phyloP scores from a whole-genome alignment of 2,888 invertebrate species.

The Dione vanillae region DNA sequence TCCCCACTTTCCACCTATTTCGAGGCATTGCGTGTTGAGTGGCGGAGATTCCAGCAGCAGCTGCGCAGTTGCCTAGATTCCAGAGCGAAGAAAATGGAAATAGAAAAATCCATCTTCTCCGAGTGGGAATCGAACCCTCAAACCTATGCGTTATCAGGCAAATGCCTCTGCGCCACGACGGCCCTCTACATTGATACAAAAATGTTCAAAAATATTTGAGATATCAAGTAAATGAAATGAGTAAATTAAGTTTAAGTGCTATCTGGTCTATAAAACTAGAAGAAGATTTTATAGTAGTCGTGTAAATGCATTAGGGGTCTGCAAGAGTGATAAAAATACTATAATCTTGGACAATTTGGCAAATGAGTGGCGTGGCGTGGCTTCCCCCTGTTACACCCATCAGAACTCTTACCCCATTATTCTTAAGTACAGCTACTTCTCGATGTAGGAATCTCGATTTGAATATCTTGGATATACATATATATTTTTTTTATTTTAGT shows the following conservation, averaged over 20 bases:
- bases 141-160: too few species aligned
- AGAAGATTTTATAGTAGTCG: constrained; percentile 42
- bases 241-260: constrained; percentile 19
- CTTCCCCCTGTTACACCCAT: constrained; percentile 51
- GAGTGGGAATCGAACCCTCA: too few species aligned
- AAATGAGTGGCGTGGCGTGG: constrained; percentile 57
- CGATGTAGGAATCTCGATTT: constrained; percentile 51
- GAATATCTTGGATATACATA: neutral
- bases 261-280: constrained; percentile 37
- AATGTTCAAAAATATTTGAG: neutral
- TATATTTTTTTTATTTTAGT: neutral
- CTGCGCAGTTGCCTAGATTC: too few species aligned
- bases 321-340: constrained; percentile 58
- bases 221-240: constrained; percentile 3
- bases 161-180: too few species aligned
- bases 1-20: too few species aligned
- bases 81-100: too few species aligned
- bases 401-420: constrained; percentile 70
- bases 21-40: too few species aligned
- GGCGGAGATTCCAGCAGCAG: too few species aligned
- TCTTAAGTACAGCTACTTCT: constrained; percentile 31
- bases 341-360: constrained; percentile 67
- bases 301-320: constrained; percentile 49
- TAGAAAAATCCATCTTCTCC: too few species aligned
- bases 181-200: too few species aligned